Percentiles rank a stretch among this genome's conserved stretches.
These are phyloP conservation scores for Venturia canescens DNA, from an alignment of 1,140 invertebrate genomes.

Conservation along the genomic window DNA sequence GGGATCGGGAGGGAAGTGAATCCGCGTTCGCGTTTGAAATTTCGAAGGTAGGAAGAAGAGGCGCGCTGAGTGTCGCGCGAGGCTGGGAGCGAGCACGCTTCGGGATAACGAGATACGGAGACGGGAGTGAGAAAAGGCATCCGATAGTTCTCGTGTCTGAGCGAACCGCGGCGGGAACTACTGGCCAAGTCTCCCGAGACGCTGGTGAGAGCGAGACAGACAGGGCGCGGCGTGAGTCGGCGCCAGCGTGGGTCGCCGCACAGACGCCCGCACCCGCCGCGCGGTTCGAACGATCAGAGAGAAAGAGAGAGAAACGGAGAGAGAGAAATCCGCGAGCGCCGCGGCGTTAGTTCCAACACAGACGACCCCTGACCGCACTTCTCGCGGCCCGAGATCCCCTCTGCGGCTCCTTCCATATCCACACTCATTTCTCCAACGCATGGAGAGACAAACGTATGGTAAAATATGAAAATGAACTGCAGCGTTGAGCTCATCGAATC, in stretches of 20 bases:
- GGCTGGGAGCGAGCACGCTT: too few relatives aligned
- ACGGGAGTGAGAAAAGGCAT: conserved; percentile 11
- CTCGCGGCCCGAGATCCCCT: conserved; percentile 54
- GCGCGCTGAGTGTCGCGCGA: background rate
- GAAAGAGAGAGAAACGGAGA: conserved; percentile 28
- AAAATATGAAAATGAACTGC: background rate
- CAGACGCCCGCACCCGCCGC: conserved; percentile 48
- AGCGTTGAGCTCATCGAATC: background rate
- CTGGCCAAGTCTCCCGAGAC: background rate
- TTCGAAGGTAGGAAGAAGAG: too few relatives aligned
- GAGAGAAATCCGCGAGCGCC: conserved; percentile 26
- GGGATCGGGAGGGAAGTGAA: too few relatives aligned
- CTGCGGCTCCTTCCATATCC: conserved; percentile 37
- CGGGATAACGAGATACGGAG: background rate
- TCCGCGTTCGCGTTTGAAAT: too few relatives aligned
- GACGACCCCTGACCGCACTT: conserved; percentile 66
- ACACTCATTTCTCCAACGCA: background rate
- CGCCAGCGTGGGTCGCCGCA: conserved; percentile 73
- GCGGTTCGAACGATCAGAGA: conserved; percentile 20
- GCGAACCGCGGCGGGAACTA: conserved; percentile 1
- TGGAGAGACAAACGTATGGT: background rate
- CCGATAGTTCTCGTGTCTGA: conserved; percentile 13
- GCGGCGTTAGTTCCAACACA: conserved; percentile 52
- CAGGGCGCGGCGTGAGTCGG: conserved; percentile 63
- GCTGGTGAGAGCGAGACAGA: conserved; percentile 59